These are phyloP conservation scores for Enteromius mattozi DNA, from an alignment of 2,797 vertebrate genomes.

Conservation along the genomic window DNA sequence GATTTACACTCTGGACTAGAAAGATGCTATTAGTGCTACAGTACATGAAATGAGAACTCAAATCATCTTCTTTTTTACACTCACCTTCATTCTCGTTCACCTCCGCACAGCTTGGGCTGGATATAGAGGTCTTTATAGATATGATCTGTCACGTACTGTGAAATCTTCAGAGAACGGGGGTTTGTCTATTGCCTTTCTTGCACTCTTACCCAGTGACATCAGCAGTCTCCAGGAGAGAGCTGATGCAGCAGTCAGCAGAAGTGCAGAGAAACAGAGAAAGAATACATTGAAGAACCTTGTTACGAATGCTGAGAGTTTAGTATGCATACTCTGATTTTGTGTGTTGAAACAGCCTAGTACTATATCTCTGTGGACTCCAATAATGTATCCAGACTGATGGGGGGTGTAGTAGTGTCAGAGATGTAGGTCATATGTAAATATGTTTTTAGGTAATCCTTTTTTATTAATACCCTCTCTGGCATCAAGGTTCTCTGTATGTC, in stretches of 20 bases:
- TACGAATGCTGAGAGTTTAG: slow-evolving; percentile 8
- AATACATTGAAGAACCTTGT: slow-evolving; percentile 5
- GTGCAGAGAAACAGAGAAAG: slow-evolving; percentile 13
- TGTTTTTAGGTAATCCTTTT: slow-evolving; percentile 39
- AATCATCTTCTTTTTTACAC: neutral
- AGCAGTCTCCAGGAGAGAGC: slow-evolving; percentile 20
- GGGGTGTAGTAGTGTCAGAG: slow-evolving; percentile 35
- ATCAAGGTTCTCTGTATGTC: neutral
- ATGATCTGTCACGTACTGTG: slow-evolving; percentile 34
- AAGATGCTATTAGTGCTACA: neutral
- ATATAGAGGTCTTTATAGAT: slow-evolving; percentile 12
- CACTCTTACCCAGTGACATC: slow-evolving; percentile 15
- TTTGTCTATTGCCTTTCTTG: slow-evolving; percentile 18
- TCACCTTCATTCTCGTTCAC: neutral
- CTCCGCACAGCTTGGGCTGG: neutral
- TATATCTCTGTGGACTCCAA: slow-evolving; percentile 15
- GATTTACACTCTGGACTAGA: neutral
- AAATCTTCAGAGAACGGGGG: slow-evolving; percentile 7
- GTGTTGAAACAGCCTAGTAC: neutral
- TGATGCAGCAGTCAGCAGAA: slow-evolving; percentile 8
- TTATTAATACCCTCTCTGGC: slow-evolving; percentile 33
- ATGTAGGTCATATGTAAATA: slow-evolving; percentile 46
- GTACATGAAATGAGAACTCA: neutral
- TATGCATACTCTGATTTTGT: neutral
- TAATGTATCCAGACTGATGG: slow-evolving; percentile 6